Percentiles rank a stretch among this genome's conserved stretches.
phyloP scores from a whole-genome alignment of 2,113 vertebrate species.

The Gallinago media region DNA sequence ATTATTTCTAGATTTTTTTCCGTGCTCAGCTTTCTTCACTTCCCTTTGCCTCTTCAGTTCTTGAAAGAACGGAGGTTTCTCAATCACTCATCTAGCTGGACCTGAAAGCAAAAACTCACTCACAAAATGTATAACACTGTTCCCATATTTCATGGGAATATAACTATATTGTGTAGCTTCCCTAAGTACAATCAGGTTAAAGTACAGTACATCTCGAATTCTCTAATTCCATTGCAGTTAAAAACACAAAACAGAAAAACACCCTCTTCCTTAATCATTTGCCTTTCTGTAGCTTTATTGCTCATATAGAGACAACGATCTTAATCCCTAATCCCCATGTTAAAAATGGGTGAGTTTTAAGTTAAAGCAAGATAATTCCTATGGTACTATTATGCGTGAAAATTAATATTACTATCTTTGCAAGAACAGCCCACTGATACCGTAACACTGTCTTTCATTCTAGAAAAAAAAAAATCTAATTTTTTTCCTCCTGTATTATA shows the following conservation, averaged over 20 bases:
- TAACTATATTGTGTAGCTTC: neutral
- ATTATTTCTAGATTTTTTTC: neutral
- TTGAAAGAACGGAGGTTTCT: neutral
- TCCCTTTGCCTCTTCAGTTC: neutral
- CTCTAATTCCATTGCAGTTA: neutral
- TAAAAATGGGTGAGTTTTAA: neutral
- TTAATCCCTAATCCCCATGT: neutral
- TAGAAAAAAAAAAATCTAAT: neutral
- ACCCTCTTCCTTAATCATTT: neutral
- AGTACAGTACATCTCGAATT: neutral
- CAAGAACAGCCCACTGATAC: neutral
- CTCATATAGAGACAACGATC: neutral
- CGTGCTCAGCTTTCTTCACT: neutral
- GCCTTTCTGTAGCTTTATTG: neutral
- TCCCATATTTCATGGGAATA: neutral
- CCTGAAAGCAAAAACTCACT: neutral
- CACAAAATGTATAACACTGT: neutral
- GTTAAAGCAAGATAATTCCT: neutral
- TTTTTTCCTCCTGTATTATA: neutral
- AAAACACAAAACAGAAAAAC: neutral
- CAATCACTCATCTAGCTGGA: neutral
- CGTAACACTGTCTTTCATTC: neutral
- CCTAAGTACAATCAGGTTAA: neutral
- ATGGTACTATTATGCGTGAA: neutral
- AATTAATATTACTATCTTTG: neutral